phyloP scores from a whole-genome alignment of 2,888 invertebrate species.

The Philonicus albiceps region DNA sequence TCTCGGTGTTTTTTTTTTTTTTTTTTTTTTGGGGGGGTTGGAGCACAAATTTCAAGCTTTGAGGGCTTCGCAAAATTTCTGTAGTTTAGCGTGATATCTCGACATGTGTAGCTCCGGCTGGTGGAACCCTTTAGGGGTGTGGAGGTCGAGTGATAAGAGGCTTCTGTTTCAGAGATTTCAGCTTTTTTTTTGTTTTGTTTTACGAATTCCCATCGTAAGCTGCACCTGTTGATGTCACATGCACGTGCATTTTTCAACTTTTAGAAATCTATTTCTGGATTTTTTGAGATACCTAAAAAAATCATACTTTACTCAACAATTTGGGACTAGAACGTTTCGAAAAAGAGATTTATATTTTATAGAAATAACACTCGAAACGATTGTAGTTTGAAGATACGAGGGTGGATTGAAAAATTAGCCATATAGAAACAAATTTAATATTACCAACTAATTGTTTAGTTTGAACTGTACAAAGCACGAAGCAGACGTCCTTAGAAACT shows the following conservation, averaged over 20 bases:
- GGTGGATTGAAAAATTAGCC: no score
- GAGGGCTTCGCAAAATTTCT: not conserved
- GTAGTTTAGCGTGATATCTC: not conserved
- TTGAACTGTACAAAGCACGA: no score
- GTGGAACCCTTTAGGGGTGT: not conserved
- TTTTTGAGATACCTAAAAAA: not conserved
- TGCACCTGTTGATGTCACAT: not conserved
- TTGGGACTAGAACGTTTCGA: not conserved
- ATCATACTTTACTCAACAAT: not conserved
- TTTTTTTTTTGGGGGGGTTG: no score
- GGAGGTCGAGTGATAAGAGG: not conserved
- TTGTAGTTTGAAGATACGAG: no score
- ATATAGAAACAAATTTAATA: no score
- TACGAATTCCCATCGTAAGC: not conserved
- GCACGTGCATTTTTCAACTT: not conserved
- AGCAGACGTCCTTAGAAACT: no score
- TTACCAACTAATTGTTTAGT: no score
- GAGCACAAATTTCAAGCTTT: not conserved
- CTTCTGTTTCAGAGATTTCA: not conserved
- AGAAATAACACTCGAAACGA: no score
- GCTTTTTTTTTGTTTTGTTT: not conserved
- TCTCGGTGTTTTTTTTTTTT: no score
- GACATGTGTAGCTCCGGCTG: not conserved
- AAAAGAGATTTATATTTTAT: no score
- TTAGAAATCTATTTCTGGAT: not conserved